Evolutionary conservation across 92 coral and sea anemone species (phyloP), one percentile per base, ranked within the genome.

Genomic region (Paramuricea clavata): DNA sequence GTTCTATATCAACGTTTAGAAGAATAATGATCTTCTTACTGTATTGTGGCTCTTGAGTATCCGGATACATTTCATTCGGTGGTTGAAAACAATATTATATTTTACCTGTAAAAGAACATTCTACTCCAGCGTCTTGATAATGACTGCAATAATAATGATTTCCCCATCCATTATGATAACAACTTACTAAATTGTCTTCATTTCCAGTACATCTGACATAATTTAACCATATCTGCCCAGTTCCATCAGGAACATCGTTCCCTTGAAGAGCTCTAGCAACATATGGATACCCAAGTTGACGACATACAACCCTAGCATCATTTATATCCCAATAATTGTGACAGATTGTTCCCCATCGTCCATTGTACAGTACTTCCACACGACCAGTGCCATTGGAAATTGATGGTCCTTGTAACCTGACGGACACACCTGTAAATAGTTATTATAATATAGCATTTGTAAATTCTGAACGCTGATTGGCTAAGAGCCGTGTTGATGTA

Each of bases 371-470:
- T 54, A 54, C 62, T 54, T 54, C 62, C 3, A 54, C 62, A 54
- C 62, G 62, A 54, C 62, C 62, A 54, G 26, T 21, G 17, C 62
- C 62, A 4, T 54, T 54, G 11, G 23, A 3, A 54, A 23, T 54
- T 21, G 27, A 54, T 54, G 62, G 62, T 17, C 62, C 62, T 54
- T 54, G 62, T 21, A 54, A 54, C 62, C 62, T 16, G 62, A 54
- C n/a, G n/a, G n/a, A n/a, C n/a, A n/a, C n/a, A n/a, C n/a, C n/a
- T n/a, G n/a, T n/a, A n/a, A n/a, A n/a, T n/a, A n/a, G n/a, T n/a
- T n/a, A n/a, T n/a, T n/a, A n/a, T n/a, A n/a, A n/a, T n/a, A n/a
- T n/a, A n/a, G n/a, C n/a, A n/a, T n/a, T n/a, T n/a, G n/a, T n/a
- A n/a, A n/a, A n/a, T n/a, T n/a, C n/a, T n/a, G n/a, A n/a, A n/a